Evolutionary conservation across 1,140 invertebrate species (phyloP), one percentile per base, ranked within the genome.

Genomic region (Pogonomyrmex californicus): DNA sequence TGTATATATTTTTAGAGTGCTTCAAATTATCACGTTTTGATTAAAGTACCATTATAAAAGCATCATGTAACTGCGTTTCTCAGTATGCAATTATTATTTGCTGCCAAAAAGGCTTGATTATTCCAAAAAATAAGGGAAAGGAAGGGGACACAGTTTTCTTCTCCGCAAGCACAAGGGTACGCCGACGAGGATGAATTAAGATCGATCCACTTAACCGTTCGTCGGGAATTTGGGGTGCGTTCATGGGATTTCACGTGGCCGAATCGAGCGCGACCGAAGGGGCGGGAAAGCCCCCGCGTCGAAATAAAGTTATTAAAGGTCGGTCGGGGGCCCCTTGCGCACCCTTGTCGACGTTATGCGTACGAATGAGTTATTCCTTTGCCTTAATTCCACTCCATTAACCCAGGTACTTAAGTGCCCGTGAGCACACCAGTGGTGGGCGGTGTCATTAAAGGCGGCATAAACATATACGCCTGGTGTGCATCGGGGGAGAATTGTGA

Each of bases 241-340:
- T 83, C 49, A 41, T 83, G 79, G 78, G 79, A 91, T 91, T 86
- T 81, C 70, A 66, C 70, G 76, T 82, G 75, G 83, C 63, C 79
- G 87, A 51, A 87, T 73, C 76, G 41, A 70, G 54, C 54, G 58
- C 30, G 68, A 73, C 51, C 47, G 66, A 73, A 76, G 9, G 12
- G 41, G 38, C 51, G 30, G 62, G 54, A 47, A 23, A 58, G 49
- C 47, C 47, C 33, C n/a, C 51, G 60, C 82, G 79, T 91, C 76
- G 90, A 87, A 89, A 91, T 91, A 89, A 91, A 89, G 90, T 91
- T 91, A 89, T 91, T 91, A 91, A 89, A 90, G 87, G 54, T 47
- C 54, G 60, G 41, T 60, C 49, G 71, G 63, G 79, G 56, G 51
- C 41, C 23, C 23, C 54, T 38, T 49, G 38, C 51, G 41, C 76